Conservation (phyloP, 2,797 vertebrate genomes). For the Cuculus canorus region DNA sequence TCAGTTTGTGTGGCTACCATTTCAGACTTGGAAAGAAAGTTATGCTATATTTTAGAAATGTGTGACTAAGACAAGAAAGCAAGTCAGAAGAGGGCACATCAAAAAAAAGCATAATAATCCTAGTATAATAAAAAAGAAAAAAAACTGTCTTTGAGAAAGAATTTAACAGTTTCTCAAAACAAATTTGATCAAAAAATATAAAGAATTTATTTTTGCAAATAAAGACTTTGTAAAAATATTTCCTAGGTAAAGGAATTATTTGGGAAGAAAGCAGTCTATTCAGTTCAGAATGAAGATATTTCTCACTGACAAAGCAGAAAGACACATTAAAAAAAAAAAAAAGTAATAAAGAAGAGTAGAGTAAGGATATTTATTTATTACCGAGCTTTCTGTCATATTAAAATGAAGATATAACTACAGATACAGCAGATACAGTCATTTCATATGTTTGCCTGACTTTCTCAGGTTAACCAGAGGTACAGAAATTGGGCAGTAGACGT, state of each 20-base stretch:
- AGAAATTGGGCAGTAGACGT: not conserved
- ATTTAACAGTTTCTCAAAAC: not conserved
- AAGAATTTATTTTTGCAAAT: not conserved
- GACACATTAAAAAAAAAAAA: not conserved
- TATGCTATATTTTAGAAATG: not conserved
- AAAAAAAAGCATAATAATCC: not conserved
- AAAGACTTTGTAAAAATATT: not conserved
- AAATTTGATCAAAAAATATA: not conserved
- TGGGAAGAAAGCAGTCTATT: not conserved
- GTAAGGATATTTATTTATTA: not conserved
- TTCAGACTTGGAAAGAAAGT: too few species aligned
- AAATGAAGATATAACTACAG: not conserved
- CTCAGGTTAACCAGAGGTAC: not conserved
- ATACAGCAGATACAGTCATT: not conserved
- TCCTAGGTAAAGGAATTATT: not conserved
- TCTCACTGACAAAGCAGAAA: not conserved
- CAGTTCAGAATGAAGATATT: not conserved
- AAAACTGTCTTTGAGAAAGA: not conserved
- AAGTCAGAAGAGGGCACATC: not conserved
- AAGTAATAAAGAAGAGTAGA: not conserved
- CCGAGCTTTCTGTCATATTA: not conserved
- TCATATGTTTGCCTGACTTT: not conserved
- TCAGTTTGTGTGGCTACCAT: not conserved
- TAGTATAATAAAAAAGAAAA: not conserved
- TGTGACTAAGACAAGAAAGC: not conserved